Evolutionary conservation across 1,140 invertebrate species (phyloP), one percentile per base, ranked within the genome.

Genomic region (Pteromalus puparum): DNA sequence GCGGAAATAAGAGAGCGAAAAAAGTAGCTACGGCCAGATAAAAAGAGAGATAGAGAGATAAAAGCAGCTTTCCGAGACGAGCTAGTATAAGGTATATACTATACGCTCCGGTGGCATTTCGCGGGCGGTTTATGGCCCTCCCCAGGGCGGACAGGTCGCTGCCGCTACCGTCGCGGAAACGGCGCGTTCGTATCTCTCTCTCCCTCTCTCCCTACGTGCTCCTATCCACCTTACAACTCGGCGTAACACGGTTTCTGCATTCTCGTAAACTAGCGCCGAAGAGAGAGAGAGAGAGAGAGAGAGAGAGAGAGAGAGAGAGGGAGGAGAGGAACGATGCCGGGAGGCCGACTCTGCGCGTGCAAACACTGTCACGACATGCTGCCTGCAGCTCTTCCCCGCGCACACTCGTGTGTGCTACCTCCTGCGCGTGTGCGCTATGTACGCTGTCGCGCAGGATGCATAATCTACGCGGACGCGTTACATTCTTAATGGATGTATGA

Each of bases 191-290:
- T 42, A 53, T 42, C 46, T 61, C 34, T 61, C 34, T 65, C 28
- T 48, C 13, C 10, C 13, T 48, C 13, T 48, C 42, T 38, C 42
- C 24, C 85, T 82, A 83, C 80, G 38, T 89, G 86, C 83, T 82
- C 42, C 73, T 68, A 65, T 48, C 72, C 83, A 83, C 76, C 84
- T 85, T 85, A 82, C 82, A 53, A 73, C 73, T 53, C 67, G 75
- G 77, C 84, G 87, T 87, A 86, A 90, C 89, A 89, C 86, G 89
- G 85, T 90, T 90, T 87, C 86, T 87, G 86, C 89, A 90, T 89
- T 89, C 89, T 89, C 87, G 84, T 86, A 84, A 86, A 85, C 85
- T 80, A 86, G 9, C 73, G 53, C 72, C 18, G 24, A 78, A 48
- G 65, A 68, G 30, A 61, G 34, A 38, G 13, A n/a, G 15, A 24